A percentile compares a stretch with the other conserved stretches of the same genome.
These are phyloP conservation scores for Liodrosophila aerea DNA, from an alignment of 2,888 invertebrate genomes.

Conservation along the genomic window DNA sequence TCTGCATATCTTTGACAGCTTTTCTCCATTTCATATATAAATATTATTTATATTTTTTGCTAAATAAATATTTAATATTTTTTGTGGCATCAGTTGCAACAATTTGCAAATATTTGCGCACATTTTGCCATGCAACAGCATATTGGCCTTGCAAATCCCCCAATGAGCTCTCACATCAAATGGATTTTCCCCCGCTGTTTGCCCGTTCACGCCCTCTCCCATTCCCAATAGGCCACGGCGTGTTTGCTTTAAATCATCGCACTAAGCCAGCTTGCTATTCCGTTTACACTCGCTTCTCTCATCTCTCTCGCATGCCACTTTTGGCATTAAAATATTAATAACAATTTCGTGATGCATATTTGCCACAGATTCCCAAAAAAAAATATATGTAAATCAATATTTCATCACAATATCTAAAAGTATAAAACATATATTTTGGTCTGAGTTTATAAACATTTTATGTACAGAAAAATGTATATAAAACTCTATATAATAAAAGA, in stretches of 20 bases:
- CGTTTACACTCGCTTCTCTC: slow-evolving; percentile 7
- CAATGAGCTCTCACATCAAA: not conserved
- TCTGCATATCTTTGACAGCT: slow-evolving; percentile 31
- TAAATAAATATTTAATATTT: slow-evolving; percentile 51
- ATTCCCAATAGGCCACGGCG: not conserved
- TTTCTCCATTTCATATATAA: slow-evolving; percentile 1
- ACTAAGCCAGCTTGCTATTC: slow-evolving; percentile 29
- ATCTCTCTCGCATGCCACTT: slow-evolving; percentile 39
- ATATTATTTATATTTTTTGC: slow-evolving; percentile 10
- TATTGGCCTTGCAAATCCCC: slow-evolving; percentile 34
- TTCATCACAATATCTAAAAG: not conserved
- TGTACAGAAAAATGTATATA: no score
- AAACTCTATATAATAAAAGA: no score
- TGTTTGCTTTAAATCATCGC: slow-evolving; percentile 50
- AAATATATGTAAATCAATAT: slow-evolving; percentile 29
- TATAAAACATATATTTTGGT: not conserved
- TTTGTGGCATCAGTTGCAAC: slow-evolving; percentile 33
- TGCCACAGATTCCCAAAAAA: slow-evolving; percentile 37
- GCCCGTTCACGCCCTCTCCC: not conserved
- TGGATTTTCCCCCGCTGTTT: not conserved
- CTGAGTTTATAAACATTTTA: no score
- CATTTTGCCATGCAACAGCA: slow-evolving; percentile 27
- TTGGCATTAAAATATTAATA: slow-evolving; percentile 68
- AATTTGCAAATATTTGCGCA: slow-evolving; percentile 51
- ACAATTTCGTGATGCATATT: slow-evolving; percentile 60